Evolutionary conservation across 2,888 invertebrate genomes (phyloP).

Genomic region (Julus scanicus): DNA sequence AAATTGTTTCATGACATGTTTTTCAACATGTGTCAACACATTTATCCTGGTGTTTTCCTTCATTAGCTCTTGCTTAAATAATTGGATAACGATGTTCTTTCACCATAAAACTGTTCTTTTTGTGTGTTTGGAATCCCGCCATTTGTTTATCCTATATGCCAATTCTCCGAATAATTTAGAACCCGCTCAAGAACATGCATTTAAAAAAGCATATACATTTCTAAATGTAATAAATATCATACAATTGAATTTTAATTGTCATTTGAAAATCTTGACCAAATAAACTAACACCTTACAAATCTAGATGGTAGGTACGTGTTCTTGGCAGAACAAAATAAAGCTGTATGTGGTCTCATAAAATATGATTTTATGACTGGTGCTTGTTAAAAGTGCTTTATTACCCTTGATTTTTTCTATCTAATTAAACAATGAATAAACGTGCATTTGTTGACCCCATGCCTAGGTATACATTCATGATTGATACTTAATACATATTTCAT

Average conservation of each 20-base stretch:
- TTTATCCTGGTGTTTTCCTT: no score
- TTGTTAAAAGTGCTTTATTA: neutral
- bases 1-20: no score
- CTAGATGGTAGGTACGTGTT: neutral
- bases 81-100: neutral
- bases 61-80: neutral
- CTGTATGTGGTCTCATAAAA: conserved; percentile 38
- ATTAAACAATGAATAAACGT: conserved; percentile 18
- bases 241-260: neutral
- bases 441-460: neutral
- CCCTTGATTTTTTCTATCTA: neutral
- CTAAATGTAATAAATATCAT: neutral
- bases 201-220: neutral
- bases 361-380: conserved; percentile 16
- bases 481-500: neutral
- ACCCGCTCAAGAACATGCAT: neutral
- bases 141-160: neutral
- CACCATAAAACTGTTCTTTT: neutral
- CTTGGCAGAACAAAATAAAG: neutral
- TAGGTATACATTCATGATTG: neutral
- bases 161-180: neutral
- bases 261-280: neutral
- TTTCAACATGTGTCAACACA: no score
- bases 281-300: neutral
- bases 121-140: neutral